These are phyloP conservation scores for Solenopsis invicta DNA, from an alignment of 1,140 invertebrate genomes.

Conservation along the genomic window DNA sequence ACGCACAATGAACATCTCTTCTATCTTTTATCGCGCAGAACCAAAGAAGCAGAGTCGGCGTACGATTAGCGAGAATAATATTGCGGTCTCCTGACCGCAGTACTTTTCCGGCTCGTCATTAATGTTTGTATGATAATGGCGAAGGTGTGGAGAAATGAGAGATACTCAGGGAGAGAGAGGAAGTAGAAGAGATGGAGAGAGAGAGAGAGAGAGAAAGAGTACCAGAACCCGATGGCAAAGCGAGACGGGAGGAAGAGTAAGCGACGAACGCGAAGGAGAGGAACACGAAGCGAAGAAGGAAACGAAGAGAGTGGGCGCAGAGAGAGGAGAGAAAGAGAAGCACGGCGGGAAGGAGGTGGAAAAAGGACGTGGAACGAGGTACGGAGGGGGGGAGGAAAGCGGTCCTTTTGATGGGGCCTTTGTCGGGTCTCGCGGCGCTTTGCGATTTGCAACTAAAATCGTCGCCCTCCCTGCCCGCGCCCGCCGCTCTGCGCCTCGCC, in stretches of 20 bases:
- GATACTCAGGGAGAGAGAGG: conserved; percentile 51
- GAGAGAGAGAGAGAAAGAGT: conserved; percentile 9
- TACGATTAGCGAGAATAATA: conserved; percentile 82
- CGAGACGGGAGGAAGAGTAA: conserved; percentile 30
- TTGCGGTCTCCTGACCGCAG: conserved; percentile 78
- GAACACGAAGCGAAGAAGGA: conserved; percentile 33
- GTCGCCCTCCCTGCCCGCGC: conserved; percentile 76
- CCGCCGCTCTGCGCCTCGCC: conserved; percentile 59
- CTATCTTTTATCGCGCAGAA: conserved; percentile 60
- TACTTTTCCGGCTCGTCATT: conserved; percentile 85
- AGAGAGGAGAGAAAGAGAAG: conserved; percentile 55
- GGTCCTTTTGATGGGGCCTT: conserved; percentile 86
- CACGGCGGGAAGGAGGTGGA: conserved; percentile 55
- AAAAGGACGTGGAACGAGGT: conserved; percentile 55
- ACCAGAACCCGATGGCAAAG: conserved; percentile 38
- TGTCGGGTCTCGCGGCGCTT: conserved; percentile 87
- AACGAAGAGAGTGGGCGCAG: conserved; percentile 52
- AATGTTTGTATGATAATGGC: conserved; percentile 87
- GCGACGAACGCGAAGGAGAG: conserved; percentile 50
- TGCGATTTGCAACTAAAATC: conserved; percentile 87
- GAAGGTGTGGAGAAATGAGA: conserved; percentile 84
- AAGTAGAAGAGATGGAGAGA: conserved; percentile 15
- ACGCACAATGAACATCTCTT: conserved; percentile 53
- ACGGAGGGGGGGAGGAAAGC: conserved; percentile 73
- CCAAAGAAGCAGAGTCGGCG: conserved; percentile 64